These are phyloP conservation scores for Halcyon leucocephala DNA, from an alignment of 2,797 vertebrate species.

Conservation along the genomic window DNA sequence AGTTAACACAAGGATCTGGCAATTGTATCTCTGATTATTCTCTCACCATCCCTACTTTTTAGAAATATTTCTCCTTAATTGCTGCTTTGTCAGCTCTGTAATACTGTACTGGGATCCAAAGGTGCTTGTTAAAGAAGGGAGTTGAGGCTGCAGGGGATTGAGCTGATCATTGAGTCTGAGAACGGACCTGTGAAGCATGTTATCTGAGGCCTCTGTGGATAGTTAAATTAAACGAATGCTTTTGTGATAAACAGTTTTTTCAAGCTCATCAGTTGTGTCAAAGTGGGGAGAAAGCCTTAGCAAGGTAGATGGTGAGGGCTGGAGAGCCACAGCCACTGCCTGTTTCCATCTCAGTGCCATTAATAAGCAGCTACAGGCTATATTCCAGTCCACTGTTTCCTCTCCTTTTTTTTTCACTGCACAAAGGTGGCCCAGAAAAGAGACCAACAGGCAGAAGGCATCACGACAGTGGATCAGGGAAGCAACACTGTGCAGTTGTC, in stretches of 20 bases:
- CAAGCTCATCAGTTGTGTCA: slow-evolving; percentile 63
- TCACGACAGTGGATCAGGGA: not conserved
- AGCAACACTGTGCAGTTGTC: not conserved
- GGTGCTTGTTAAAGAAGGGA: slow-evolving; percentile 70
- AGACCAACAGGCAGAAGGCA: not conserved
- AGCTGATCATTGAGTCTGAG: slow-evolving; percentile 50
- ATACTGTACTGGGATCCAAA: slow-evolving; percentile 61
- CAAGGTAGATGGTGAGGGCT: not conserved
- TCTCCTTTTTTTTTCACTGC: not conserved
- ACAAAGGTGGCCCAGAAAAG: not conserved
- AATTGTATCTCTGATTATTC: slow-evolving; percentile 12
- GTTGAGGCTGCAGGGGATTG: not conserved
- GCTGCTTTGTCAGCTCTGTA: slow-evolving; percentile 49
- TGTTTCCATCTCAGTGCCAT: not conserved
- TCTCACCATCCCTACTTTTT: slow-evolving; percentile 33
- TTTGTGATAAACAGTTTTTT: slow-evolving; percentile 65
- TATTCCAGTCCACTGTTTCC: not conserved
- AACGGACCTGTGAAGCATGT: slow-evolving; percentile 68
- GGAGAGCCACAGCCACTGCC: not conserved
- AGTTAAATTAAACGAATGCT: slow-evolving; percentile 71
- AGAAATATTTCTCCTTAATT: slow-evolving; percentile 67
- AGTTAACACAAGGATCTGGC: not conserved
- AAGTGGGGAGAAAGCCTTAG: slow-evolving; percentile 42
- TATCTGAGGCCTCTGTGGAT: slow-evolving; percentile 57
- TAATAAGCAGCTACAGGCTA: not conserved